Evolutionary conservation across 2,113 vertebrate genomes (phyloP), one percentile per base, ranked within the genome.

Genomic region (Gadus chalcogrammus): DNA sequence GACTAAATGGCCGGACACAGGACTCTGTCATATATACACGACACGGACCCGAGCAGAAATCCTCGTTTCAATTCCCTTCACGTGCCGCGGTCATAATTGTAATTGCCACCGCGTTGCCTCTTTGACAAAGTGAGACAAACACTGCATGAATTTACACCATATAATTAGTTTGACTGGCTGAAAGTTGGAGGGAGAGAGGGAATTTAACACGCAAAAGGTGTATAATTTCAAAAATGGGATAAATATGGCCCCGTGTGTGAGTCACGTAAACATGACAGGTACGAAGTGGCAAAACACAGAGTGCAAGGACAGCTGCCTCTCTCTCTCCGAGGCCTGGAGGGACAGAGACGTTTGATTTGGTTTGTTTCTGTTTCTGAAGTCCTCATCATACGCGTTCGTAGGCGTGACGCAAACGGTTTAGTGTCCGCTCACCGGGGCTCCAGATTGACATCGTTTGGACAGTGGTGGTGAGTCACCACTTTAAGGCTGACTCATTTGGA

Each of bases 101-200:
- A 73, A 75, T 74, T 69, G 56, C 61, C 55, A 24, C 52, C 58
- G 63, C 66, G 24, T 24, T 24, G 24, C 24, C 31, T 67, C 67
- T 67, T 73, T 71, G 65, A 72, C 28, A 71, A 22, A 6, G 2
- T 5, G 53, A 16, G 38, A 28, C 62, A 74, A 65, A 65, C 3
- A 15, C 24, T 73, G 55, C 67, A n/a, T 24, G 56, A 73, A 77
- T 69, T 62, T 20, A 71, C 56, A 71, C 48, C 0, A 1, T 65
- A 59, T 70, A 70, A 82, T 80, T 73, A 48, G 71, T 74, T 48
- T 69, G 24, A 77, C 59, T 71, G 56, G 55, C 42, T 13, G 64
- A 65, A 24, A 28, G 55, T 65, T 59, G 69, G 38, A 3, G 24
- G 24, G 24, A 63, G 69, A 64, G 6, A 15, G 55, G 7, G 65